Base-by-base conservation (phyloP, 2,797 vertebrate genomes). In the Myripristis murdjan region DNA sequence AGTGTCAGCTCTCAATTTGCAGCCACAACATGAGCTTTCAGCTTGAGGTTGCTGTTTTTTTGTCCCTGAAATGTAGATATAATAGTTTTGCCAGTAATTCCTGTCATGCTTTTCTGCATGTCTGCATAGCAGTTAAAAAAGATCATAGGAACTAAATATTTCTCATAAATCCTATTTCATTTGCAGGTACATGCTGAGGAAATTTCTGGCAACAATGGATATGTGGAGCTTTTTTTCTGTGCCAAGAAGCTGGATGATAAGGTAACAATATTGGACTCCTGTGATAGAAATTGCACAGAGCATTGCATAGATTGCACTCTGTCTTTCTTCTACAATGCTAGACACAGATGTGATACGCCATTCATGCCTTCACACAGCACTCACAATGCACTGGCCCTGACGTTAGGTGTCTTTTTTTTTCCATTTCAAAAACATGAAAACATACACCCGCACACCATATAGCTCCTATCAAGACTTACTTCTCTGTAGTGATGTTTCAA, bases 191-290 rank as follows among this genome's bases (percentile, higher is more conserved):
- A 95, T 1, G 96, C 97, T 0, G 97, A 99, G 89, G 98, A 99
- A 91, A 98, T 98, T 80, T 98, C 97, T 0, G 96, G 97, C 57
- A 99, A 99, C 93, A 97, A 97, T 0, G 96, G 98, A 75, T 99
- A 97, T 2, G 95, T 98, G 77, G 97, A 98, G 75, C 95, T 98
- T 1, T 94, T 93, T 61, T 97, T 99, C 93, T 95, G 95, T 3
- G 97, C 97, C 83, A 96, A 95, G 92, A 97, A 98, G 79, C 91
- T 99, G 75, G 98, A 98, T 0, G 96, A 98, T 93, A 98, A 98
- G 96, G 98, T 98, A 90, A 88, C 87, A 15, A 11, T 44, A 67
- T 58, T 58, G 56, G 35, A 56, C 0, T 0, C 61, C 53, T 74
- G 41, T 52, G 18, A 71, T 41, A 28, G 35, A 74, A 46, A 55